A percentile compares a stretch with the other conserved stretches of the same genome.
Evolutionary conservation across 2,888 invertebrate genomes (phyloP).

Genomic region (Aphodius sticticus): DNA sequence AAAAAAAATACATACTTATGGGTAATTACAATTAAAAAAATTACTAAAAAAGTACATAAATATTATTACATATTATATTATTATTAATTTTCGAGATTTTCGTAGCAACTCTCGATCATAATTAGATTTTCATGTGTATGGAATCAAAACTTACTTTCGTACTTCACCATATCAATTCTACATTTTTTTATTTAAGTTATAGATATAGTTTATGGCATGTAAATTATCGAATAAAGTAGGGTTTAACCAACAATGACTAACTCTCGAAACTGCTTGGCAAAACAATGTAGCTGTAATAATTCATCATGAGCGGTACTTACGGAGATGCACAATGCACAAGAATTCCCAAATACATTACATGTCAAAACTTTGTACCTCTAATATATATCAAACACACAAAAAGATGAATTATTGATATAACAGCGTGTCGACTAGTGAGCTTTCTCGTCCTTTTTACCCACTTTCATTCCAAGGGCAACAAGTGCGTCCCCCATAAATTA

Average conservation of each 20-base stretch:
- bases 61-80: too few relatives aligned
- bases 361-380: not conserved
- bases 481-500: not conserved
- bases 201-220: not conserved
- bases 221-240: not conserved
- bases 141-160: too few relatives aligned
- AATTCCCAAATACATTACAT: not conserved
- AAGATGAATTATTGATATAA: not conserved
- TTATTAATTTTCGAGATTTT: too few relatives aligned
- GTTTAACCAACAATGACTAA: not conserved
- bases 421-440: not conserved
- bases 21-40: too few relatives aligned
- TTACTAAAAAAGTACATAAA: too few relatives aligned
- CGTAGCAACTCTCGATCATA: too few relatives aligned
- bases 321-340: not conserved
- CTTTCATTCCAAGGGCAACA: not conserved
- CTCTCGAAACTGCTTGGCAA: not conserved
- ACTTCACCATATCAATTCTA: too few relatives aligned
- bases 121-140: too few relatives aligned
- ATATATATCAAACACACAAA: not conserved
- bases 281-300: not conserved
- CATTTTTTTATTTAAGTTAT: too few relatives aligned
- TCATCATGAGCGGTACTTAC: not conserved
- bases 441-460: not conserved
- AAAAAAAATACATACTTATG: too few relatives aligned